These are phyloP conservation scores for Salvelinus alpinus DNA, from an alignment of 2,113 vertebrate genomes.

Conservation along the genomic window DNA sequence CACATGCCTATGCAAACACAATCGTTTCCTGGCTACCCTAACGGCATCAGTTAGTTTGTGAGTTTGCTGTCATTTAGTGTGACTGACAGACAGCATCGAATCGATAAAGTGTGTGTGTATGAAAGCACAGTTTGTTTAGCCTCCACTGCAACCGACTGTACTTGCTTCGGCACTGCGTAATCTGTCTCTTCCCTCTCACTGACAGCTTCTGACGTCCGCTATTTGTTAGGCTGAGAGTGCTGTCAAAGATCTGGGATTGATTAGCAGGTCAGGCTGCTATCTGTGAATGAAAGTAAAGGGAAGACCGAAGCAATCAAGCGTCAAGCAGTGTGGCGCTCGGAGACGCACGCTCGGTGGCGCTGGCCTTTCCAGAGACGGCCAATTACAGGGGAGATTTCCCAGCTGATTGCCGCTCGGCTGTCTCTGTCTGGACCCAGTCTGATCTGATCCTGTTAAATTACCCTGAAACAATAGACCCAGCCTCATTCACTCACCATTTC, in stretches of 20 bases:
- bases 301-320: constrained; percentile 6
- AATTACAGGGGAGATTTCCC: background rate
- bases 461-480: background rate
- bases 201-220: background rate
- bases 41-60: background rate
- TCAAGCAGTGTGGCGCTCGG: background rate
- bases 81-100: too few relatives aligned
- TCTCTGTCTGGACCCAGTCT: background rate
- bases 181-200: background rate
- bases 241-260: background rate
- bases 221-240: background rate
- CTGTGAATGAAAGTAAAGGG: background rate
- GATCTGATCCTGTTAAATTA: background rate
- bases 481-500: background rate
- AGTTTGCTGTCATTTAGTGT: background rate
- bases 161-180: too few relatives aligned
- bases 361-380: constrained; percentile 2
- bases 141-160: too few relatives aligned
- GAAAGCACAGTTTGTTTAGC: too few relatives aligned
- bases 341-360: background rate
- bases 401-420: background rate
- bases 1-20: background rate
- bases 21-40: background rate
- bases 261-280: background rate
- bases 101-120: too few relatives aligned